These are phyloP conservation scores for Apantesis nais DNA, from an alignment of 2,888 invertebrate genomes.

Conservation along the genomic window DNA sequence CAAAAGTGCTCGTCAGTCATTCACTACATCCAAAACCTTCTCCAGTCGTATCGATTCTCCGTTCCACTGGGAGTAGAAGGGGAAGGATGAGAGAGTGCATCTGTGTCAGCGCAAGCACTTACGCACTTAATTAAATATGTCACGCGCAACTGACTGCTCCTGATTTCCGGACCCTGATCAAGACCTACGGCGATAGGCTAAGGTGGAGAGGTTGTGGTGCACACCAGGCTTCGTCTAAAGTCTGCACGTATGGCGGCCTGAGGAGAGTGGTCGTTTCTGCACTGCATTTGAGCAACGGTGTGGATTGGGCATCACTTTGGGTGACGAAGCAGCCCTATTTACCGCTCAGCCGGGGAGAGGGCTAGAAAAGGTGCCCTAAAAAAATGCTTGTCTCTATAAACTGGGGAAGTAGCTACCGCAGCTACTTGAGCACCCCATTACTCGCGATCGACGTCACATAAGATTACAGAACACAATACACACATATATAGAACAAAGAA, in stretches of 20 bases:
- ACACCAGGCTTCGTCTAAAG: constrained; percentile 1
- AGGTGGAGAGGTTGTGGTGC: constrained; percentile 13
- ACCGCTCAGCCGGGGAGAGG: constrained; percentile 41
- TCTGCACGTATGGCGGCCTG: constrained; percentile 7
- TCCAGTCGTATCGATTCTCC: no score
- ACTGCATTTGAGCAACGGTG: no score
- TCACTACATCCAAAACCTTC: constrained; percentile 4
- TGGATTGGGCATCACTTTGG: no score
- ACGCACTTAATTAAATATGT: constrained; percentile 9
- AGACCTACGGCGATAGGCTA: constrained; percentile 15
- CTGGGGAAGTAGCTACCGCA: constrained; percentile 1
- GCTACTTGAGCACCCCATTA: background rate
- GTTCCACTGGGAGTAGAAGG: constrained; percentile 7
- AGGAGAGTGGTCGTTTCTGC: constrained; percentile 19
- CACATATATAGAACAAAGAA: no score
- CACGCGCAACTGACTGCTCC: constrained; percentile 9
- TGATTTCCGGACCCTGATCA: constrained; percentile 9
- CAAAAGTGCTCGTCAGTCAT: constrained; percentile 8
- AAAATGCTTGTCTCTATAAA: constrained; percentile 24
- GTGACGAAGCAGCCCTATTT: constrained; percentile 43
- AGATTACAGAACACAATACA: no score
- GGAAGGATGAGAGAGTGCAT: constrained; percentile 15
- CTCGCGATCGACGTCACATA: constrained; percentile 3
- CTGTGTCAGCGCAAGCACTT: constrained; percentile 7
- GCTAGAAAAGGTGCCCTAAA: constrained; percentile 47